These are phyloP conservation scores for Sialis fuliginosa DNA, from an alignment of 2,888 invertebrate species.

Conservation along the genomic window DNA sequence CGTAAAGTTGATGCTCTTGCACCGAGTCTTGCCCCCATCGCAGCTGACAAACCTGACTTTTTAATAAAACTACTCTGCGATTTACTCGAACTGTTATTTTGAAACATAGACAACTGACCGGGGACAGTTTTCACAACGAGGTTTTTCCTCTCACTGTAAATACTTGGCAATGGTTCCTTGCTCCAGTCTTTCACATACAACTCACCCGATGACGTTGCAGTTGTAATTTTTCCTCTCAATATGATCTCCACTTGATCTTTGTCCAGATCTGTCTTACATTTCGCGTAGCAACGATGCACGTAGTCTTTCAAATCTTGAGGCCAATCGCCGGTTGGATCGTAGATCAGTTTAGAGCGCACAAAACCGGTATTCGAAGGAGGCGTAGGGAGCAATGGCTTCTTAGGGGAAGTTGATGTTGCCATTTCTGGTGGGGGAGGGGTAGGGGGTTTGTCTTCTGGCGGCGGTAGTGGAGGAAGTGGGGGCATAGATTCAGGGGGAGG, in stretches of 20 bases:
- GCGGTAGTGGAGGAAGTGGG: constrained; percentile 31
- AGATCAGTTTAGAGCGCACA: constrained; percentile 16
- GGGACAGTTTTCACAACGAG: constrained; percentile 42
- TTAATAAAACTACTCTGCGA: constrained; percentile 20
- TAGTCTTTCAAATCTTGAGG: constrained; percentile 69
- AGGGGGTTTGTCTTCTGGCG: constrained; percentile 10
- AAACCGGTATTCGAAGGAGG: constrained; percentile 8
- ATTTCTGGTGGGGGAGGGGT: constrained; percentile 12
- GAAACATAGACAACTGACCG: constrained; percentile 37
- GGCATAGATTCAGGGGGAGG: constrained; percentile 35
- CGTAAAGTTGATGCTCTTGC: constrained; percentile 27
- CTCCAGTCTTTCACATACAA: constrained; percentile 89
- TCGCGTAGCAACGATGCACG: constrained; percentile 81
- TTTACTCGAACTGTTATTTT: constrained; percentile 27
- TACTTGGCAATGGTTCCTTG: constrained; percentile 79
- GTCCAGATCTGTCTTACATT: constrained; percentile 73
- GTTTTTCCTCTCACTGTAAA: constrained; percentile 58
- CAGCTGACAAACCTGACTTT: constrained; percentile 33
- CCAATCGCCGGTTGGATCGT: constrained; percentile 49
- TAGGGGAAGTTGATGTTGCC: constrained; percentile 2
- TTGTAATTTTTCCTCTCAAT: constrained; percentile 83
- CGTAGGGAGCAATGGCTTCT: constrained; percentile 12
- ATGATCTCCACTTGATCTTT: constrained; percentile 89
- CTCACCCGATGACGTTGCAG: constrained; percentile 74
- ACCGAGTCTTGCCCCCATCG: constrained; percentile 38